Evolutionary conservation across 2,797 vertebrate species (phyloP).

Genomic region (Odontamblyopus rebecca): DNA sequence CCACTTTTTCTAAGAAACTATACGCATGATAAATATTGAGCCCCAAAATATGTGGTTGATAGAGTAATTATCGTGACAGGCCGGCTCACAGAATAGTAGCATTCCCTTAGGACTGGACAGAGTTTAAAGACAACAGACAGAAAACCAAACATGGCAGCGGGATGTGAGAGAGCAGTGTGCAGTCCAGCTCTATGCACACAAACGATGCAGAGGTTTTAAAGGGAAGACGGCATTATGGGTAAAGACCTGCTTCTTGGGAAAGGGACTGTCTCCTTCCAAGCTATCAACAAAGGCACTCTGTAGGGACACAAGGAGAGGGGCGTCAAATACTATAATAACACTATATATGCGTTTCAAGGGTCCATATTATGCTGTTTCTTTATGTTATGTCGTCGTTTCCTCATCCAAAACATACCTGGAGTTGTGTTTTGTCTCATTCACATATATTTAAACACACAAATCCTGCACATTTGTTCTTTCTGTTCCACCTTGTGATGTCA

Average conservation of each 20-base stretch:
- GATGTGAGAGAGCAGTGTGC: conserved; percentile 53
- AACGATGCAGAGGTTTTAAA: conserved; percentile 67
- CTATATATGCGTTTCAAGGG: conserved; percentile 17
- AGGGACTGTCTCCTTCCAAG: conserved; percentile 88
- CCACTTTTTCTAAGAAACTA: no score
- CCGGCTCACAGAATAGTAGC: conserved; percentile 1
- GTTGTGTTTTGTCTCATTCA: no score
- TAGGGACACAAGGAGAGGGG: conserved; percentile 83
- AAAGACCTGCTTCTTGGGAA: conserved; percentile 87
- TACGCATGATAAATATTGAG: no score
- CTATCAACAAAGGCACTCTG: conserved; percentile 90
- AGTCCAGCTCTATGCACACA: conserved; percentile 74
- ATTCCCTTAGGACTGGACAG: not conserved
- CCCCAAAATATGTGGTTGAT: no score
- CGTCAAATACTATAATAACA: conserved; percentile 64
- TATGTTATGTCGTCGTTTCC: no score
- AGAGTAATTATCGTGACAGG: no score
- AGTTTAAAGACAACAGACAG: conserved; percentile 2
- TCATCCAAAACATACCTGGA: no score
- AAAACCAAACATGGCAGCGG: conserved; percentile 13
- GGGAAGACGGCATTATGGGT: conserved; percentile 67
- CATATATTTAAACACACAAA: no score
- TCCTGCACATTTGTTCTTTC: no score
- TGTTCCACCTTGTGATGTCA: no score
- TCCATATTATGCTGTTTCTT: no score